phyloP scores from a whole-genome alignment of 1,140 invertebrate species.

The Pogonomyrmex californicus region DNA sequence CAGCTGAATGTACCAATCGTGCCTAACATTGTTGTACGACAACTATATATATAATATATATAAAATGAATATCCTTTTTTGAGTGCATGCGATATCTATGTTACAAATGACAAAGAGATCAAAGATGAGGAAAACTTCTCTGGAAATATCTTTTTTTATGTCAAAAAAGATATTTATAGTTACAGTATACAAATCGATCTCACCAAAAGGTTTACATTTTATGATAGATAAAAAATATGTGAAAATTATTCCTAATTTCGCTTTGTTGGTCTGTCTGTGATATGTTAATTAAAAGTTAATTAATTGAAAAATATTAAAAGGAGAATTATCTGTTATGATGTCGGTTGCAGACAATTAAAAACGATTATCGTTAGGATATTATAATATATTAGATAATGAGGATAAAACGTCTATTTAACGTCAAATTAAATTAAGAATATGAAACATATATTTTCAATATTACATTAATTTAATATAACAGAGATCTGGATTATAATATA shows the following conservation, averaged over 20 bases:
- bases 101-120: neutral
- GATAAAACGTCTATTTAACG: neutral
- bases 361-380: neutral
- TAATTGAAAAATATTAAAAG: neutral
- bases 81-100: neutral
- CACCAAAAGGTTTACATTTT: neutral
- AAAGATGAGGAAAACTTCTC: neutral
- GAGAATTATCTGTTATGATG: neutral
- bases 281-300: neutral
- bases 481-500: neutral
- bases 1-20: constrained; percentile 54
- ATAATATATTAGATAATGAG: neutral
- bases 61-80: constrained; percentile 24
- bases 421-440: neutral
- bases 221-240: neutral
- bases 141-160: neutral
- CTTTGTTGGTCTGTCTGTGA: neutral
- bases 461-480: neutral
- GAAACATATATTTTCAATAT: neutral
- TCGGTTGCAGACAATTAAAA: neutral
- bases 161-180: constrained; percentile 1
- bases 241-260: neutral
- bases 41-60: neutral
- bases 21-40: constrained; percentile 6
- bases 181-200: neutral